Conservation (phyloP, 2,888 invertebrate species). For the Drosophila parthenogenetica region DNA sequence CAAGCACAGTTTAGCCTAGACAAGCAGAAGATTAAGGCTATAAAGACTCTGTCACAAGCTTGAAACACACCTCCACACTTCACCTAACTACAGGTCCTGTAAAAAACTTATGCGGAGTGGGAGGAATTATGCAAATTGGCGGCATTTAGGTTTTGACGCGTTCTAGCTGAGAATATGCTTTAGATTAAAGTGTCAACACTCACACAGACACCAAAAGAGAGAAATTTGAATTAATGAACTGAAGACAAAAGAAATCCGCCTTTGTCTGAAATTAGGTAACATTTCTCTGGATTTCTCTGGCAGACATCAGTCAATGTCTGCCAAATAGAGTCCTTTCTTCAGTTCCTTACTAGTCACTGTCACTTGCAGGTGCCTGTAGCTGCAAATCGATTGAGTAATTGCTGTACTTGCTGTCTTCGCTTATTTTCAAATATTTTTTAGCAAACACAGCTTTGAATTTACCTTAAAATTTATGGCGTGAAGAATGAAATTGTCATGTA, state of each 20-base stretch:
- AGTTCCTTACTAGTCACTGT: background rate
- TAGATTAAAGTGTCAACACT: constrained; percentile 15
- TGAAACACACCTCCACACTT: background rate
- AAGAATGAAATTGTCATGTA: constrained; percentile 5
- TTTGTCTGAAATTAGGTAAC: constrained; percentile 1
- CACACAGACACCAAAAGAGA: constrained; percentile 16
- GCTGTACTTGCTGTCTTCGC: background rate
- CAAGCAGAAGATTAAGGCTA: too few relatives aligned
- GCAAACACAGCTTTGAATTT: background rate
- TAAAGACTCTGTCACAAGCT: background rate
- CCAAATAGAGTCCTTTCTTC: constrained; percentile 19
- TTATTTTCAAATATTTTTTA: background rate
- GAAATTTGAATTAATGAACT: constrained; percentile 65
- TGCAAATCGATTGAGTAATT: constrained; percentile 2
- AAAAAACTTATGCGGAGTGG: constrained; percentile 27
- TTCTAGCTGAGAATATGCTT: constrained; percentile 36
- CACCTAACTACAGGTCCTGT: background rate
- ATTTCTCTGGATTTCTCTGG: background rate
- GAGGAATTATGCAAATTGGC: constrained; percentile 69
- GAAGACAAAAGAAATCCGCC: constrained; percentile 5
- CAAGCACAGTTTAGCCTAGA: too few relatives aligned
- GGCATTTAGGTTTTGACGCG: constrained; percentile 34
- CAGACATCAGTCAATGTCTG: constrained; percentile 8
- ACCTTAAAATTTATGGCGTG: background rate
- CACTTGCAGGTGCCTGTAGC: constrained; percentile 1